phyloP scores from a whole-genome alignment of 2,888 invertebrate species.

The Drosophila neonasuta region DNA sequence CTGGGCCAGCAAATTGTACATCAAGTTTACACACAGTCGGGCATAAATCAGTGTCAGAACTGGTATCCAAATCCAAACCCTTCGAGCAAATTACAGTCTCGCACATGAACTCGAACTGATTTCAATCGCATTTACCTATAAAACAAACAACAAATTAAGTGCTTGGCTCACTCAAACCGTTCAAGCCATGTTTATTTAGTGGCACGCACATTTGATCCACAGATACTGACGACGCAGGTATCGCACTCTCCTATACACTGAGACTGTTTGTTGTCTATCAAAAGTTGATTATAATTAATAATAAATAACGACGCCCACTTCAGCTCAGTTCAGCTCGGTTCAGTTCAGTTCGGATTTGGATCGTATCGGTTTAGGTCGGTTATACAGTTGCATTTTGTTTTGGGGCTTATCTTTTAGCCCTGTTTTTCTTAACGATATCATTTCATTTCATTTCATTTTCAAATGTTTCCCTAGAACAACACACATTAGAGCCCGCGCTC shows the following conservation, averaged over 20 bases:
- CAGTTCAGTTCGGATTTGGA: conserved; percentile 7
- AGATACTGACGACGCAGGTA: conserved; percentile 34
- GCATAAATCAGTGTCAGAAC: conserved; percentile 64
- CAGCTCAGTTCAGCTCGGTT: conserved; percentile 14
- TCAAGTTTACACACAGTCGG: conserved; percentile 33
- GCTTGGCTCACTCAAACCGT: conserved; percentile 26
- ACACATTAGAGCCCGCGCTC: conserved; percentile 33
- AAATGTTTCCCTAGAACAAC: conserved; percentile 67
- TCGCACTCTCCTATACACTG: conserved; percentile 13
- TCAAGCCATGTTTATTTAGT: conserved; percentile 60
- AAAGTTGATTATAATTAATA: conserved; percentile 65
- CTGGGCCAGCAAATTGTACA: conserved; percentile 10
- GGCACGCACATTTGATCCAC: conserved; percentile 65
- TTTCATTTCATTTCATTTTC: conserved; percentile 34
- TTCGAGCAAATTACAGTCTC: conserved; percentile 42
- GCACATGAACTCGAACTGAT: conserved; percentile 33
- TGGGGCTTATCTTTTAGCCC: conserved; percentile 54
- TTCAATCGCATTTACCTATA: conserved; percentile 58
- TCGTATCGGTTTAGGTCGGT: not conserved
- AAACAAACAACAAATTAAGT: conserved; percentile 49
- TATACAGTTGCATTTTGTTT: conserved; percentile 30
- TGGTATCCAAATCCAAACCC: conserved; percentile 13
- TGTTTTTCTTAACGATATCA: conserved; percentile 55
- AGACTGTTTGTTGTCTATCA: conserved; percentile 56
- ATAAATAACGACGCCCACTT: conserved; percentile 67